Conservation (phyloP, 1,140 invertebrate genomes). For the Mya arenaria region DNA sequence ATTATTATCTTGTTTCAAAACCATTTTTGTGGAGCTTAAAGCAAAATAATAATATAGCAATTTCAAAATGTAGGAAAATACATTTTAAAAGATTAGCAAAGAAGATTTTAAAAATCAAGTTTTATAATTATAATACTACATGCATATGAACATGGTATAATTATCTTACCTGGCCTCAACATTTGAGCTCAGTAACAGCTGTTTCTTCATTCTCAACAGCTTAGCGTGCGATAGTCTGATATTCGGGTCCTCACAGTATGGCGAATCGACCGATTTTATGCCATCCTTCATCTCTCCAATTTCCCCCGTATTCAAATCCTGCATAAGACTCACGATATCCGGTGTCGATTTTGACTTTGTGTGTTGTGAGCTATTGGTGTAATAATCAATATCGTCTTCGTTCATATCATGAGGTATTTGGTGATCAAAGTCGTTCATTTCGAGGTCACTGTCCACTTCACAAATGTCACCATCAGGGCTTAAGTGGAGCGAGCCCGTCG, state of each 20-base stretch:
- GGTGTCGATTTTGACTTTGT: constrained; percentile 73
- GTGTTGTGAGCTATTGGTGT: constrained; percentile 3
- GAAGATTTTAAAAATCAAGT: no score
- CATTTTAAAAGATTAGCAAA: no score
- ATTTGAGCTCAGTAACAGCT: constrained; percentile 81
- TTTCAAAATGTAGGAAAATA: no score
- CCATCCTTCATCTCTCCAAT: constrained; percentile 79
- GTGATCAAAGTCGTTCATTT: constrained; percentile 48
- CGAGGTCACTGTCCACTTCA: constrained; percentile 67
- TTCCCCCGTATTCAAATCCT: constrained; percentile 70
- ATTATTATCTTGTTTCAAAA: no score
- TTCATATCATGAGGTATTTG: constrained; percentile 43
- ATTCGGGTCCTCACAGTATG: constrained; percentile 68
- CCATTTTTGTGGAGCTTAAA: no score
- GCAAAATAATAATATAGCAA: no score
- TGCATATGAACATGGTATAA: no score
- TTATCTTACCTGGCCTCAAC: constrained; percentile 82
- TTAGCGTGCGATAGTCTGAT: constrained; percentile 75
- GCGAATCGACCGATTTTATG: constrained; percentile 82
- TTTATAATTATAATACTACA: no score
- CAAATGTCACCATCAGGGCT: constrained; percentile 79
- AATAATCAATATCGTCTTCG: constrained; percentile 21
- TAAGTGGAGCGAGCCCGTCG: constrained; percentile 82
- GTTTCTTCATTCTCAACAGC: constrained; percentile 81
- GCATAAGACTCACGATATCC: constrained; percentile 73